Evolutionary conservation across 2,797 vertebrate species (phyloP).

Genomic region (Pseudochromis fuscus): DNA sequence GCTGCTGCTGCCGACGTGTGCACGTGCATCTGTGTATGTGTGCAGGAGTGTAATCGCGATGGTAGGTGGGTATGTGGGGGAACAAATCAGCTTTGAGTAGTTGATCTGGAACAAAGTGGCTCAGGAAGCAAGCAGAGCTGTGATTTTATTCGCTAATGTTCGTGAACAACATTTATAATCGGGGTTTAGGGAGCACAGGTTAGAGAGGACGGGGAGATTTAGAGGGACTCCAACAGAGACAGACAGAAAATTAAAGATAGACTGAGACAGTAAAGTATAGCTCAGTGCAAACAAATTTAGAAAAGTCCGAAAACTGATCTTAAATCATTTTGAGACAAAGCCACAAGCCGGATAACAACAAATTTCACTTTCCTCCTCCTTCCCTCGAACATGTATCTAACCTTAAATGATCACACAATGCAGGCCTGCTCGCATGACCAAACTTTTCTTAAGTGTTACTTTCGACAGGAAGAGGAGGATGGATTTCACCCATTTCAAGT

Average conservation of each 20-base stretch:
- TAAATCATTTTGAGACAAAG: slow-evolving; percentile 14
- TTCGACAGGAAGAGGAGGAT: slow-evolving; percentile 59
- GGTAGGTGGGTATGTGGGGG: slow-evolving; percentile 38
- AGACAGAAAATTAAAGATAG: slow-evolving; percentile 9
- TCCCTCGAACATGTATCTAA: slow-evolving; percentile 19
- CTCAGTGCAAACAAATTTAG: slow-evolving; percentile 23
- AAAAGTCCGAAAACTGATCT: slow-evolving; percentile 15
- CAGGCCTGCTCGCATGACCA: slow-evolving; percentile 1
- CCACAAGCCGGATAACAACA: slow-evolving; percentile 13
- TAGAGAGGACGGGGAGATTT: slow-evolving; percentile 45
- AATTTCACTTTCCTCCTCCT: slow-evolving; percentile 16
- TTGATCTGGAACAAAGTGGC: slow-evolving; percentile 77
- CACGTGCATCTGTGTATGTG: slow-evolving; percentile 10
- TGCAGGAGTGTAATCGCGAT: slow-evolving; percentile 43
- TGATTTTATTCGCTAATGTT: slow-evolving; percentile 68
- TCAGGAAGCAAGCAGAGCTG: slow-evolving; percentile 64
- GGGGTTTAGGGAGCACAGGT: slow-evolving; percentile 45
- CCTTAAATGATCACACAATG: slow-evolving; percentile 28
- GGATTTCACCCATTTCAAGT: slow-evolving; percentile 58
- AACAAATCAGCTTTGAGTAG: slow-evolving; percentile 76
- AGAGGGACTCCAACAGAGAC: slow-evolving; percentile 32
- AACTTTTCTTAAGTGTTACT: slow-evolving; percentile 46
- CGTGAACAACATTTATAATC: slow-evolving; percentile 66
- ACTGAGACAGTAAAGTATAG: slow-evolving; percentile 12
- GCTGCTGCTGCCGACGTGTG: slow-evolving; percentile 10